Percentiles rank a stretch among this genome's conserved stretches.
These are phyloP conservation scores for Melanotus villosus DNA, from an alignment of 2,888 invertebrate species.

Conservation along the genomic window DNA sequence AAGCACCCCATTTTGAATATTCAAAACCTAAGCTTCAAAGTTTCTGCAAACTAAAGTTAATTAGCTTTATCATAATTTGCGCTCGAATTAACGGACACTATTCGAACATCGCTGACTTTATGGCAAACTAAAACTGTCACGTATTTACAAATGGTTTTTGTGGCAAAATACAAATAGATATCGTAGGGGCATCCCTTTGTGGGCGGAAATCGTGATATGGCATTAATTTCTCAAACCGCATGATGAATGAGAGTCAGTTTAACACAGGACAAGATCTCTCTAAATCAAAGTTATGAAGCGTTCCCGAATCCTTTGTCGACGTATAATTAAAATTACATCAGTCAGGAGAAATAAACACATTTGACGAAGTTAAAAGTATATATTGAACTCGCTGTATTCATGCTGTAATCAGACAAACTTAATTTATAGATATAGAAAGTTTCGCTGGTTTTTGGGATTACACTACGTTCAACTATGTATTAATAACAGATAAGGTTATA, in stretches of 20 bases:
- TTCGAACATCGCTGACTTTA: neutral
- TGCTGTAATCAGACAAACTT: neutral
- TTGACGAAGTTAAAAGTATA: no score
- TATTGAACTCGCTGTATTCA: no score
- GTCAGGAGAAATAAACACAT: neutral
- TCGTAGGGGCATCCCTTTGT: neutral
- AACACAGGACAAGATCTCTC: conserved; percentile 9
- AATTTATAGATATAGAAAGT: no score
- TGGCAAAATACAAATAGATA: conserved; percentile 2
- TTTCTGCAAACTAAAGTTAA: no score
- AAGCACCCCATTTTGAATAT: no score
- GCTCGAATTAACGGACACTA: no score
- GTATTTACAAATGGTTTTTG: conserved; percentile 1
- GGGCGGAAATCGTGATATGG: conserved; percentile 14
- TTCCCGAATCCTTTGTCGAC: neutral
- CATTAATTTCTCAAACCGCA: conserved; percentile 18
- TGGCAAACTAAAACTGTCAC: neutral
- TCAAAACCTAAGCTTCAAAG: no score
- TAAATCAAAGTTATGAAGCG: neutral
- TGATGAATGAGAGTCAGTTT: conserved; percentile 14
- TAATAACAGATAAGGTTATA: no score
- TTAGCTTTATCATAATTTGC: no score
- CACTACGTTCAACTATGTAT: neutral
- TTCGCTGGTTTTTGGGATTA: neutral
- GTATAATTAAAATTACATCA: conserved; percentile 1